phyloP scores from a whole-genome alignment of 2,888 invertebrate genomes.

The Rutpela maculata region DNA sequence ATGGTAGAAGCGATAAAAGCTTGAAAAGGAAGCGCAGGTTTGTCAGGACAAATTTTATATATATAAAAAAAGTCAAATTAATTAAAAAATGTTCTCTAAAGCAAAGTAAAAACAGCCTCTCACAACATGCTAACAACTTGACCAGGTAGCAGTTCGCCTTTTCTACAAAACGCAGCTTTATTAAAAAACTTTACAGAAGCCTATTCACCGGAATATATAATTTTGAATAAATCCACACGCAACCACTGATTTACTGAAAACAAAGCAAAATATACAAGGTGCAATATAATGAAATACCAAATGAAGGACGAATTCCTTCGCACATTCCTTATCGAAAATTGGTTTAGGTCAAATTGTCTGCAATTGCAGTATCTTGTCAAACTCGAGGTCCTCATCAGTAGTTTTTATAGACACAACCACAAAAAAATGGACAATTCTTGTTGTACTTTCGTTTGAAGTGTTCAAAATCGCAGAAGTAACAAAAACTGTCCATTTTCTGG shows the following conservation, averaged over 20 bases:
- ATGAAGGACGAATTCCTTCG: too few species aligned
- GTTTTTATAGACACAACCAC: too few species aligned
- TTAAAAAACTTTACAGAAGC: conserved; percentile 54
- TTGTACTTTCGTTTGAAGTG: too few species aligned
- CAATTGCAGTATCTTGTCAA: too few species aligned
- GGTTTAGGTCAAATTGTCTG: too few species aligned
- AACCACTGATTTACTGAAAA: conserved; percentile 34
- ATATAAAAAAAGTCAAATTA: conserved; percentile 24
- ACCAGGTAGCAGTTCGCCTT: conserved; percentile 72
- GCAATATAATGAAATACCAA: not conserved
- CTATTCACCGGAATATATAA: conserved; percentile 35
- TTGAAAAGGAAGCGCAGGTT: conserved; percentile 51
- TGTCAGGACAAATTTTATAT: conserved; percentile 46
- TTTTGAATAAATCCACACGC: conserved; percentile 22
- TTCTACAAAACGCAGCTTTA: conserved; percentile 61
- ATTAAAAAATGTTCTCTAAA: conserved; percentile 36
- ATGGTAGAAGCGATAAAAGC: conserved; percentile 46
- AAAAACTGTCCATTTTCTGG: too few species aligned
- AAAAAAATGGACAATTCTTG: too few species aligned
- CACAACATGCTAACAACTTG: conserved; percentile 76
- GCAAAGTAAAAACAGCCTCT: conserved; percentile 57
- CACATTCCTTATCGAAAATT: too few species aligned
- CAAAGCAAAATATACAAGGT: not conserved
- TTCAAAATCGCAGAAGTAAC: too few species aligned
- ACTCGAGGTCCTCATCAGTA: too few species aligned